These are phyloP conservation scores for Spinibarbus caldwelli DNA, from an alignment of 2,797 vertebrate species.

Conservation along the genomic window DNA sequence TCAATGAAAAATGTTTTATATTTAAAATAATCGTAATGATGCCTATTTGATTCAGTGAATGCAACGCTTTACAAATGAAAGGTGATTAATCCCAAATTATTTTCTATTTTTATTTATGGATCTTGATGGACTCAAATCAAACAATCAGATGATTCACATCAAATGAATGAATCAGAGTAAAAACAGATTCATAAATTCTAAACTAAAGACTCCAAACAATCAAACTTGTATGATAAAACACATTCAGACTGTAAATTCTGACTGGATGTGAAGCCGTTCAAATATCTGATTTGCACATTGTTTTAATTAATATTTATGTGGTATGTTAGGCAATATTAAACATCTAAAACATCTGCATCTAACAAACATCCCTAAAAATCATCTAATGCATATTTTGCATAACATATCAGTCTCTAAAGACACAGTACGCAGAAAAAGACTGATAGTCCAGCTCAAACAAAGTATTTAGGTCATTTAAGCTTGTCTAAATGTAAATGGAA, in stretches of 20 bases:
- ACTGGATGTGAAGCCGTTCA: neutral
- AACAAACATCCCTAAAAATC: neutral
- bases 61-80: too few relatives aligned
- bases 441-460: neutral
- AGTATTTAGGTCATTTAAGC: neutral
- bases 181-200: neutral
- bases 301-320: neutral
- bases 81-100: neutral
- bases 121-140: neutral
- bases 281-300: neutral
- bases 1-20: fast-evolving
- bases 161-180: neutral
- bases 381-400: neutral
- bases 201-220: neutral
- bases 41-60: neutral
- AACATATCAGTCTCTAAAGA: neutral
- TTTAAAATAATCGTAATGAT: neutral
- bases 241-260: neutral
- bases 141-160: neutral
- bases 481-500: neutral
- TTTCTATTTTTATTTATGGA: too few relatives aligned
- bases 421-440: neutral
- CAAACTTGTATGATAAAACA: neutral
- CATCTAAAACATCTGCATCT: neutral
- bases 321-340: neutral